Evolutionary conservation across 2,888 invertebrate species (phyloP), one percentile per base, ranked within the genome.

Genomic region (Lacanobia wlatinum): DNA sequence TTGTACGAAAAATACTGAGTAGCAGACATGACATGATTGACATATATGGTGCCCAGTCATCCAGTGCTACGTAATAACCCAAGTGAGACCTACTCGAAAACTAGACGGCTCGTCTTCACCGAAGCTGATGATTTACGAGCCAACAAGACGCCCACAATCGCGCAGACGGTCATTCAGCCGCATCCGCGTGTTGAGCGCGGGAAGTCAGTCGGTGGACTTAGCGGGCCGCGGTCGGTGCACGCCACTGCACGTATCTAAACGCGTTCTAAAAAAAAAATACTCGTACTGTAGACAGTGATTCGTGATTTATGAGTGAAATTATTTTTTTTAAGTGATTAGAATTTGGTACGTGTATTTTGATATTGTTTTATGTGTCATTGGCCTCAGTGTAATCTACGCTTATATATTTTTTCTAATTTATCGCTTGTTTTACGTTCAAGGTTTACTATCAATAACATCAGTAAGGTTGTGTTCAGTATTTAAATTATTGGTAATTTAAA

Each of bases 181-280:
- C 80, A 84, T 84, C 85, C 80, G 85, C 75, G 81, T 74, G 80
- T 76, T 67, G 70, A 81, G 76, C 80, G 83, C 82, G 82, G 71
- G 80, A 84, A 80, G 73, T 86, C 88, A 88, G 88, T 88, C 81
- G 78, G 82, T 80, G 78, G 80, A 78, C 67, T 85, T 70, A 76
- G 84, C 86, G 84, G 68, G 84, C 83, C 82, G 84, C 82, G 87
- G 81, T 81, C 82, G 84, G 85, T 83, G 85, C 80, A 73, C 78
- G 82, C 81, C 76, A 76, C 70, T 75, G 75, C 82, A 76, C 68
- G 68, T 62, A 67, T 56, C 65, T 71, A 62, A 81, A 74, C 68
- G 73, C 64, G 76, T 67, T 81, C 48, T 64, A 78, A 75, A 83
- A 83, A 82, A 76, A 81, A 86, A 74, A 68, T n/a, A n/a, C 58